Evolutionary conservation across 2,113 vertebrate genomes (phyloP), one percentile per base, ranked within the genome.

Genomic region (Oostethus manadensis): DNA sequence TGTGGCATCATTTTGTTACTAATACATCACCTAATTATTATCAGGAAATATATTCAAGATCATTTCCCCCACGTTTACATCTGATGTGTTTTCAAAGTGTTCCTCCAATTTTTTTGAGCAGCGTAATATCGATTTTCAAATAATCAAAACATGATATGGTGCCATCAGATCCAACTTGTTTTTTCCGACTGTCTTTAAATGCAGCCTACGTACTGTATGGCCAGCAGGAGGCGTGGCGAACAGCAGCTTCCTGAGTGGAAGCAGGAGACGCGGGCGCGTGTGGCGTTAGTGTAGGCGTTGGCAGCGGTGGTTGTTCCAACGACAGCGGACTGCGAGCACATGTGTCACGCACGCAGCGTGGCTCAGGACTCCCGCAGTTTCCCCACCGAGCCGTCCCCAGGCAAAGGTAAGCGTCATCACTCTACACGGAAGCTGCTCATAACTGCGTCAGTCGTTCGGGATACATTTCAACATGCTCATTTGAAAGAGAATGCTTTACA

Each of bases 161-260:
- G 22, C 2, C 15, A 33, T 17, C 6, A 29, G 11, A 10, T 17
- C 10, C 6, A 53, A 1, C 4, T 2, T 51, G 21, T 6, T 40
- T 62, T 44, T 55, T 22, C 56, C 42, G 10, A 58, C 22, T 58
- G 68, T n/a, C 15, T 48, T 2, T 69, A 61, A 84, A 84, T 0
- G 80, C 75, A 64, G n/a, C 76, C 40, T 11, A 50, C 26, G 9
- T 57, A 29, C n/a, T 18, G 51, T 8, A 21, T 43, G 45, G 29
- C 68, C 77, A 70, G 76, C 54, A 73, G 75, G 66, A 50, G 60
- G 61, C 64, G 72, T 56, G 6, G 8, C 1, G 63, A 78, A 61
- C 23, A 20, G 29, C 58, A 6, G 74, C 71, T 85, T 85, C 78
- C 83, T 82, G 78, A 68, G 71, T 70, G 64, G 63, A 60, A 51